These are phyloP conservation scores for Epizoanthus illoricatus DNA, from an alignment of 92 coral and sea anemone species.

Conservation along the genomic window DNA sequence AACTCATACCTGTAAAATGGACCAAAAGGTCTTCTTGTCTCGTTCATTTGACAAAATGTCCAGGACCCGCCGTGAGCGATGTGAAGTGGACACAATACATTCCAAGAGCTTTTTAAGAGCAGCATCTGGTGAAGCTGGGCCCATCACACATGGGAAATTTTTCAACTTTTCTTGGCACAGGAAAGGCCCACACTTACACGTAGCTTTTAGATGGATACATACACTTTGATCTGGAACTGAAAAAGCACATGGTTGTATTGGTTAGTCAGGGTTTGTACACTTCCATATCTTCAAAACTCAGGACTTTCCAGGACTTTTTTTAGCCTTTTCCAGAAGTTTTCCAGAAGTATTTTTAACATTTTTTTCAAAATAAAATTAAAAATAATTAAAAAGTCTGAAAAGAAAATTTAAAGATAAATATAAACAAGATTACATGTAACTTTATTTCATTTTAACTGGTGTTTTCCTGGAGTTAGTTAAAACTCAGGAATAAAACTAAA, in stretches of 20 bases:
- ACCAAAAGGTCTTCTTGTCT: slow-evolving; percentile 68
- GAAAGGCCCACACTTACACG: slow-evolving; percentile 73
- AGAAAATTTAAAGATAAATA: too few species aligned
- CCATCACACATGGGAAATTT: slow-evolving; percentile 49
- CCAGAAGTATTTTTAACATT: too few species aligned
- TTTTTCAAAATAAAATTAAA: too few species aligned
- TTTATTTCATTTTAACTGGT: too few species aligned
- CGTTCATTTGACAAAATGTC: slow-evolving; percentile 64
- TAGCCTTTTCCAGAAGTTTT: too few species aligned
- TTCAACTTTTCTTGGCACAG: slow-evolving; percentile 48
- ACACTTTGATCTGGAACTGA: slow-evolving; percentile 23
- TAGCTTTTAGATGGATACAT: slow-evolving; percentile 55
- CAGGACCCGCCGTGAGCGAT: slow-evolving; percentile 53
- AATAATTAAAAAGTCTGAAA: too few species aligned
- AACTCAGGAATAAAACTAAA: too few species aligned
- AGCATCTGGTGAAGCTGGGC: slow-evolving; percentile 59
- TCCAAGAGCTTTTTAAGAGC: slow-evolving; percentile 68
- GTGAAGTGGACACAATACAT: slow-evolving; percentile 63
- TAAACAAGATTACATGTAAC: too few species aligned
- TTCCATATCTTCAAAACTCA: neutral
- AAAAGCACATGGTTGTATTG: neutral
- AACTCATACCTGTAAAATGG: slow-evolving; percentile 63
- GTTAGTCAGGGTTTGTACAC: neutral
- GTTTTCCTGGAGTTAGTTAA: too few species aligned
- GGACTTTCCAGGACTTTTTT: neutral